Evolutionary conservation across 2,797 vertebrate genomes (phyloP), one percentile per base, ranked within the genome.

Genomic region (Chromis chromis): DNA sequence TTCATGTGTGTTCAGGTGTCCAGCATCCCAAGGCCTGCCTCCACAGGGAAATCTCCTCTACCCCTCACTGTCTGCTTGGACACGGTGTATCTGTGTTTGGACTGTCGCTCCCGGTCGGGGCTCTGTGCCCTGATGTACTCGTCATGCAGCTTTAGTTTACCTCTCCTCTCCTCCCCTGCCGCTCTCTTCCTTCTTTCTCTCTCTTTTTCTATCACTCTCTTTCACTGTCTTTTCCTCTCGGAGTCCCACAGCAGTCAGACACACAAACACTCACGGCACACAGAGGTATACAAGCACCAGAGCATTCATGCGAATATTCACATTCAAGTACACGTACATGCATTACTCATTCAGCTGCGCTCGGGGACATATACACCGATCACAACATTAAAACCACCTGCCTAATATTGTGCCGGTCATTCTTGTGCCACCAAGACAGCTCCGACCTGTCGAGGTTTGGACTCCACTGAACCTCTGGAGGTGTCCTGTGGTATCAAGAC

Each of bases 111-210:
- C 75, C 80, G 60, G 78, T 81, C 67, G 71, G 71, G 66, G 69
- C 82, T 83, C 74, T 76, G 74, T 76, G 78, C 67, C 84, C 80
- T 33, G 56, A 76, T 87, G 89, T 79, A 78, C 83, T 86, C 83
- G 81, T 90, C 90, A 92, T 87, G 87, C 89, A 88, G 89, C 85
- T 88, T 86, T 88, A 89, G 83, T 84, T 86, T 82, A 87, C 85
- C 78, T 85, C 82, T 70, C 62, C 68, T 72, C 44, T 50, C 60
- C 48, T 73, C 27, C 57, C 22, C 54, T 49, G 27, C 54, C 49
- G 42, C 60, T 85, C 56, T 74, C 36, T 33, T 72, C 19, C 39
- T 24, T 58, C 44, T 64, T 6, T 48, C 62, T 25, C 54, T 72
- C 53, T 55, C 40, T 22, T 25, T 59, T 27, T 60, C 31, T 72